Evolutionary conservation across 2,888 invertebrate species (phyloP).

Genomic region (Acanthosepion lycidas): DNA sequence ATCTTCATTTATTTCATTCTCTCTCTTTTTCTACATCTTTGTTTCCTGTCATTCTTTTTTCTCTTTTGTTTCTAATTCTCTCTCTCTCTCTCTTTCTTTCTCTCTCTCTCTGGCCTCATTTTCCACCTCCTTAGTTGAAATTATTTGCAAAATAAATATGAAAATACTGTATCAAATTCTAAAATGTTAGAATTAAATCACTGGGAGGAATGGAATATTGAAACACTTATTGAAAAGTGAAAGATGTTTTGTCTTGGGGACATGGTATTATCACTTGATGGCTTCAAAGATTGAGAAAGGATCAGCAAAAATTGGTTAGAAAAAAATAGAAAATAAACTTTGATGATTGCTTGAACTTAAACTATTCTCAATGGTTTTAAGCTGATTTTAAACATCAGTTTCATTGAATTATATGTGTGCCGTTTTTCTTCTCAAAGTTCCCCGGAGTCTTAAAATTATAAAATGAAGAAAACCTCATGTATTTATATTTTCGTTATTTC

Average conservation of each 20-base stretch:
- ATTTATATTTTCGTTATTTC: not conserved
- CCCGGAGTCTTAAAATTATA: not conserved
- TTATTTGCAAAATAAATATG: not conserved
- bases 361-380: not conserved
- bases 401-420: too few species aligned
- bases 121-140: not conserved
- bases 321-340: not conserved
- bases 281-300: not conserved
- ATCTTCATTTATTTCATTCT: not conserved
- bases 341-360: not conserved
- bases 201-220: not conserved
- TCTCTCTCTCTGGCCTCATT: not conserved
- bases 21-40: not conserved
- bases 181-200: not conserved
- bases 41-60: too few species aligned
- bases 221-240: not conserved
- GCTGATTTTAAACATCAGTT: not conserved
- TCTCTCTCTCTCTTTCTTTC: not conserved
- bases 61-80: not conserved
- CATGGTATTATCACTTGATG: slow-evolving; percentile 6
- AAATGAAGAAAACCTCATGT: not conserved
- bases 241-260: not conserved
- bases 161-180: not conserved
- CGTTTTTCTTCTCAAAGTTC: not conserved
- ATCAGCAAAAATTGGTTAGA: not conserved